Percentiles rank a stretch among this genome's conserved stretches.
These are phyloP conservation scores for Fregata magnificens DNA, from an alignment of 2,113 vertebrate genomes.

Conservation along the genomic window DNA sequence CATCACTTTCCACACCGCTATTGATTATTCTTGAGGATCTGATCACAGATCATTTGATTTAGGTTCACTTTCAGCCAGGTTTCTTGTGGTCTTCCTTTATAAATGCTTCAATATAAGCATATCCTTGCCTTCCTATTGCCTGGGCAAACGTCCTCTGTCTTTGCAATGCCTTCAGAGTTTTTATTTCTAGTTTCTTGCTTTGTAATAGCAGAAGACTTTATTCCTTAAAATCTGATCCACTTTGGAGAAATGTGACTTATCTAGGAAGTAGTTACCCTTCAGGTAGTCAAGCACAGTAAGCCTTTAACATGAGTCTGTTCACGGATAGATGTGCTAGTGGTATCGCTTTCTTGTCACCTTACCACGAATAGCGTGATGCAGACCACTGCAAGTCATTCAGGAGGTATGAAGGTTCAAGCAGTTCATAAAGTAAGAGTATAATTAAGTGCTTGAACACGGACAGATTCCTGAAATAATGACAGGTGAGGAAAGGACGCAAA, in stretches of 20 bases:
- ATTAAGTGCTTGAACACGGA: neutral
- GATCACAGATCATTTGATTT: slow-evolving; percentile 23
- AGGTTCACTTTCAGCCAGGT: neutral
- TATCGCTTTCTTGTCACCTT: neutral
- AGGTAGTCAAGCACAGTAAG: neutral
- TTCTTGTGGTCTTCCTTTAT: neutral
- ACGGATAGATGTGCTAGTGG: neutral
- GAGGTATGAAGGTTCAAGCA: neutral
- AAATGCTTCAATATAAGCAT: neutral
- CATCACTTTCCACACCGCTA: neutral
- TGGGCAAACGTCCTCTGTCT: neutral
- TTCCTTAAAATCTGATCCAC: neutral
- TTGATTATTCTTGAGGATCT: slow-evolving; percentile 25
- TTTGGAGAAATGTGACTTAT: neutral
- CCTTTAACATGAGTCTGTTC: neutral
- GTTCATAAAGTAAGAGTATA: neutral
- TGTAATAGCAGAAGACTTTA: neutral
- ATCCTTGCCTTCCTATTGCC: neutral
- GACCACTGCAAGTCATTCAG: neutral
- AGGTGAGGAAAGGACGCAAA: neutral
- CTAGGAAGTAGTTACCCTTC: neutral
- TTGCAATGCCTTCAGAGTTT: neutral
- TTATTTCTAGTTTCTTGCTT: neutral
- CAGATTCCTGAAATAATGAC: neutral
- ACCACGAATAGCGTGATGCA: neutral